These are phyloP conservation scores for Muscina levida DNA, from an alignment of 2,888 invertebrate genomes.

Conservation along the genomic window DNA sequence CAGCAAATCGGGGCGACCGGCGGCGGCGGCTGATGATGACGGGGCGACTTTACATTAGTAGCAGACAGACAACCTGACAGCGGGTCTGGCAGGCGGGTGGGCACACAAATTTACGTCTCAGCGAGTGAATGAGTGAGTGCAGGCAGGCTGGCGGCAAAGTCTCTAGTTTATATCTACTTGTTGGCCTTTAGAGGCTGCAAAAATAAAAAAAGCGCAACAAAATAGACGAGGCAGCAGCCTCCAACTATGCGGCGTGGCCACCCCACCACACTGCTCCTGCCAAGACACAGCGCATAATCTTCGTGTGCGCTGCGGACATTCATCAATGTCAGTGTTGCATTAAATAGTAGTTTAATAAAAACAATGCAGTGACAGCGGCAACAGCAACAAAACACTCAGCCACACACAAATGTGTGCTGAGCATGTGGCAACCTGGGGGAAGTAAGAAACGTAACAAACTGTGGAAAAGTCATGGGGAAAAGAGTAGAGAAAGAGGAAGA, in stretches of 20 bases:
- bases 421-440: slow-evolving; percentile 44
- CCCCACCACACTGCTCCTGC: background rate
- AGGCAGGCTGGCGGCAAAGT: background rate
- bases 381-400: slow-evolving; percentile 22
- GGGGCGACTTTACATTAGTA: background rate
- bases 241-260: slow-evolving; percentile 4
- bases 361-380: slow-evolving; percentile 51
- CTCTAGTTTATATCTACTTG: slow-evolving; percentile 51
- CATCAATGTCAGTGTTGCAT: slow-evolving; percentile 72
- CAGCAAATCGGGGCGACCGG: too few relatives aligned
- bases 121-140: background rate
- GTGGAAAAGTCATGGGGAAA: slow-evolving; percentile 21
- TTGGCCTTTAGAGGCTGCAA: slow-evolving; percentile 58
- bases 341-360: slow-evolving; percentile 53
- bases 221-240: background rate
- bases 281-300: slow-evolving; percentile 32
- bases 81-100: background rate
- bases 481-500: slow-evolving; percentile 44
- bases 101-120: slow-evolving; percentile 13
- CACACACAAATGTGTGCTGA: background rate
- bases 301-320: slow-evolving; percentile 67
- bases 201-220: slow-evolving; percentile 27
- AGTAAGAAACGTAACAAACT: background rate
- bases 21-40: too few relatives aligned
- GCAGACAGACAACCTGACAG: slow-evolving; percentile 30